These are phyloP conservation scores for Mesorhabditis sp. DNA, from an alignment of 2,888 invertebrate species.

Conservation along the genomic window DNA sequence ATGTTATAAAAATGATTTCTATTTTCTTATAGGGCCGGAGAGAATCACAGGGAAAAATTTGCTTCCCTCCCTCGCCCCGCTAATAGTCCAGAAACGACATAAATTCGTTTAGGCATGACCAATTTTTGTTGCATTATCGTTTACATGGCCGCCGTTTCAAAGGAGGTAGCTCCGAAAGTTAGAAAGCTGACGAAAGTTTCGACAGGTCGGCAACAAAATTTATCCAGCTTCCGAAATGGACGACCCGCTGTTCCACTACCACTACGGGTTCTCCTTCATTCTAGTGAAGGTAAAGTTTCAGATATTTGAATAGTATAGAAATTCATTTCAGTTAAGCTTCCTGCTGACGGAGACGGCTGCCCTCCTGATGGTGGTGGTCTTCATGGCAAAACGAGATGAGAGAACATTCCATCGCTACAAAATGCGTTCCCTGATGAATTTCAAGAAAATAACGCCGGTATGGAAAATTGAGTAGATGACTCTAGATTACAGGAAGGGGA, in stretches of 20 bases:
- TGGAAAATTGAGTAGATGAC: neutral
- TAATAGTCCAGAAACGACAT: too few species aligned
- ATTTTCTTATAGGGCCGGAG: too few species aligned
- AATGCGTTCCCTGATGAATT: conserved; percentile 36
- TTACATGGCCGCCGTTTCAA: conserved; percentile 54
- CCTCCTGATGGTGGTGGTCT: conserved; percentile 54
- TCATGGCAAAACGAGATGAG: conserved; percentile 58
- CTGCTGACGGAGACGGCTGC: conserved; percentile 54
- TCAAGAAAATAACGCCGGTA: conserved; percentile 9
- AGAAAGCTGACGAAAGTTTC: neutral
- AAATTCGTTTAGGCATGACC: conserved; percentile 38
- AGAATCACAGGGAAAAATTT: too few species aligned
- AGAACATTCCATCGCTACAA: conserved; percentile 53
- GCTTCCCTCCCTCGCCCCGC: too few species aligned
- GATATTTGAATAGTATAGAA: neutral
- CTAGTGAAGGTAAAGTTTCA: conserved; percentile 39
- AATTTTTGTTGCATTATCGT: conserved; percentile 56
- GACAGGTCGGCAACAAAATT: conserved; percentile 53
- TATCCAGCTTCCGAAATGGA: conserved; percentile 55
- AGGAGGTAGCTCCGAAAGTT: conserved; percentile 34
- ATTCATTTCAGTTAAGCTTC: conserved; percentile 42
- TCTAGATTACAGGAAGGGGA: neutral
- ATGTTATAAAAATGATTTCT: too few species aligned
- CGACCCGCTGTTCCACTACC: conserved; percentile 55
- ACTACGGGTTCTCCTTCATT: conserved; percentile 55